Percentiles rank a stretch among this genome's conserved stretches.
Conservation (phyloP, 2,888 invertebrate genomes). For the Macrophya alboannulata region DNA sequence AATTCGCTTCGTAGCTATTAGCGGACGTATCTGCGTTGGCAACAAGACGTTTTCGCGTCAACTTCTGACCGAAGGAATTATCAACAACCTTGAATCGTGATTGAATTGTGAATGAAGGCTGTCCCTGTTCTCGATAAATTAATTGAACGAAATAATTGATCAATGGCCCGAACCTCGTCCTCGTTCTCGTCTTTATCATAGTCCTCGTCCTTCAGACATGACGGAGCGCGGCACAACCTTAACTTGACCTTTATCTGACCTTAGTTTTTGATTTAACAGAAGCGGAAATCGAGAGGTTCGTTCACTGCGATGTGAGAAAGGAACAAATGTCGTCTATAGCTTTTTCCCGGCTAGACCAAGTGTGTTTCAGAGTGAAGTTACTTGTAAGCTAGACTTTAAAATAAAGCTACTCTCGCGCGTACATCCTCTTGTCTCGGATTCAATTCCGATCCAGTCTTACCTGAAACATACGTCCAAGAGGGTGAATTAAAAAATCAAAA, state of each 20-base stretch:
- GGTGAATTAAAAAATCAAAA: not conserved
- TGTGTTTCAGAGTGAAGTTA: not conserved
- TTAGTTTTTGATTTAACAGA: slow-evolving; percentile 22
- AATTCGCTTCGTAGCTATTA: not conserved
- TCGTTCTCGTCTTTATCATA: not conserved
- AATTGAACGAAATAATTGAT: slow-evolving; percentile 25
- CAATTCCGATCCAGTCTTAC: not conserved
- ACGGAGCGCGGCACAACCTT: not conserved
- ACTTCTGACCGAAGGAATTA: not conserved
- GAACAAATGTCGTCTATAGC: slow-evolving; percentile 9
- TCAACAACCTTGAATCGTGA: not conserved
- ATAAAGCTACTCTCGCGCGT: slow-evolving; percentile 9
- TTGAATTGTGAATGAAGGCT: slow-evolving; percentile 31
- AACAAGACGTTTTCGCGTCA: not conserved
- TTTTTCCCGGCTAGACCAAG: not conserved
- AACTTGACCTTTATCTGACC: slow-evolving; percentile 20
- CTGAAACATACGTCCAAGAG: not conserved
- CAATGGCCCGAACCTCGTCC: not conserved
- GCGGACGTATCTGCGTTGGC: not conserved
- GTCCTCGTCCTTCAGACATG: slow-evolving; percentile 10
- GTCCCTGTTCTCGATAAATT: slow-evolving; percentile 6
- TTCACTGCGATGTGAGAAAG: not conserved
- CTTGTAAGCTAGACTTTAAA: slow-evolving; percentile 43
- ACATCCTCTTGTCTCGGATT: not conserved
- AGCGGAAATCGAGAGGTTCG: not conserved